phyloP scores from a whole-genome alignment of 2,113 vertebrate genomes.

The Nycticryphes semicollaris region DNA sequence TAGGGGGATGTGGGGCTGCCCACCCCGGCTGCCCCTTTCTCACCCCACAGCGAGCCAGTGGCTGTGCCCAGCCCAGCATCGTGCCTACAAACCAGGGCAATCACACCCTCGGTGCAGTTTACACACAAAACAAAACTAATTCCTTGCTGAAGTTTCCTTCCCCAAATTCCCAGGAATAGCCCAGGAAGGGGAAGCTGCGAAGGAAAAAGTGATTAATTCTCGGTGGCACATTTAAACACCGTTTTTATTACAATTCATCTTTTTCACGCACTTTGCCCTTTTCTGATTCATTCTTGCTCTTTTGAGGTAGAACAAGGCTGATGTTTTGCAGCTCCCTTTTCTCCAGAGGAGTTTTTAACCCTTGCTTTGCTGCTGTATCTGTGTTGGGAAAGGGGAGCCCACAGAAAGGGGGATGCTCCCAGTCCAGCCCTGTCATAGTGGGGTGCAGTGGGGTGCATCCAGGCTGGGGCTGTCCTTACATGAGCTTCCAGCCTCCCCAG shows the following conservation, averaged over 20 bases:
- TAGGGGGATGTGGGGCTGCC: background rate
- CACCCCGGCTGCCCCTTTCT: too few relatives aligned
- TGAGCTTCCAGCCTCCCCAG: background rate
- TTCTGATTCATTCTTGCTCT: slow-evolving; percentile 66
- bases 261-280: slow-evolving; percentile 54
- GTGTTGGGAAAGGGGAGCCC: accelerated
- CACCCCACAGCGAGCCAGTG: background rate
- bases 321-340: slow-evolving; percentile 38
- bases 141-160: background rate
- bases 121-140: background rate
- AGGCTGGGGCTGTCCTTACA: background rate
- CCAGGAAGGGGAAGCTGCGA: background rate
- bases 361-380: background rate
- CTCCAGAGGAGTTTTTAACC: slow-evolving; percentile 14
- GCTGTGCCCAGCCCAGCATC: accelerated
- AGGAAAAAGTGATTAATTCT: slow-evolving; percentile 59
- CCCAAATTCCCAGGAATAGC: background rate
- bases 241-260: slow-evolving; percentile 58
- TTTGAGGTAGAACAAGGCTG: slow-evolving; percentile 50
- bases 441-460: background rate
- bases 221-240: slow-evolving; percentile 42
- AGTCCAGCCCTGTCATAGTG: background rate
- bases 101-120: background rate
- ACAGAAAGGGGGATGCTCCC: background rate
- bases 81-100: background rate